These are phyloP conservation scores for Pipra filicauda DNA, from an alignment of 2,113 vertebrate species.

Conservation along the genomic window DNA sequence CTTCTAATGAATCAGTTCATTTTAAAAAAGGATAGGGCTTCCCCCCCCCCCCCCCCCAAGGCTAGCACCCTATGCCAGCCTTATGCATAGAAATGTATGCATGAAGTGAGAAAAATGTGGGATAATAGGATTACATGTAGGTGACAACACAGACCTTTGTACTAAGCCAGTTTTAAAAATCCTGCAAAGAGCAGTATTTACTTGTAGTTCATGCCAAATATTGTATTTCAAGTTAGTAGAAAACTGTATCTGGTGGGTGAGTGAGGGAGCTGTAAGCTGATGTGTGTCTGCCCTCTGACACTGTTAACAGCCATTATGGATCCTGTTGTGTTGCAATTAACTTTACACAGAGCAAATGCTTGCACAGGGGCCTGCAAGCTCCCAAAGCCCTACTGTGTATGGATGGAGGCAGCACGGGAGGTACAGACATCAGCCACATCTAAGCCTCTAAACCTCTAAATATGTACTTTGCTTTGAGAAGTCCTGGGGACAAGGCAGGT, in stretches of 20 bases:
- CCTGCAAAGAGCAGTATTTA: neutral
- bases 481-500: neutral
- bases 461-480: neutral
- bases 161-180: neutral
- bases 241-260: rapidly evolving
- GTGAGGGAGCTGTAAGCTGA: neutral
- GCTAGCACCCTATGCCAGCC: neutral
- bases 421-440: neutral
- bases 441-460: neutral
- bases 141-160: neutral
- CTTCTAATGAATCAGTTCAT: neutral
- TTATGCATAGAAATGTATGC: rapidly evolving
- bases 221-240: neutral
- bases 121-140: rapidly evolving
- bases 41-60: neutral
- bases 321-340: neutral
- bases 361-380: neutral
- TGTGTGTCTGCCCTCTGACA: rapidly evolving
- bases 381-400: neutral
- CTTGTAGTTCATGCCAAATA: neutral
- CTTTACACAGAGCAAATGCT: neutral
- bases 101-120: neutral
- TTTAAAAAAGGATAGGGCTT: neutral
- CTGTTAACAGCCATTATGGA: neutral
- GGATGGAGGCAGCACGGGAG: neutral